Conservation (phyloP, 1,140 invertebrate genomes). For the Holcopasites calliopsidis region DNA sequence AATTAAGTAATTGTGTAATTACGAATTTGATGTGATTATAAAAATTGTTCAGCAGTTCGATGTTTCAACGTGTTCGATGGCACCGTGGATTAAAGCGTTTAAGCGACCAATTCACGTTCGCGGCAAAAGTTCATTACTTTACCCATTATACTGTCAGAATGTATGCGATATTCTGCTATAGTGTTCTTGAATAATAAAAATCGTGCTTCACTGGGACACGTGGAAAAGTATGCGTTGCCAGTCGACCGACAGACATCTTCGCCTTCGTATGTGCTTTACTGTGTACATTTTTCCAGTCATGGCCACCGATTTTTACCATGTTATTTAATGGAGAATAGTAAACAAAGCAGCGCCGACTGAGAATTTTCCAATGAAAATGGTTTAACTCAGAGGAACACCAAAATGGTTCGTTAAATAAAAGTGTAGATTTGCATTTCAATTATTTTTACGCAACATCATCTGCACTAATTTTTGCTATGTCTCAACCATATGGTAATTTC, state of each 20-base stretch:
- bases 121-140: conserved; percentile 11
- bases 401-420: neutral
- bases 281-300: neutral
- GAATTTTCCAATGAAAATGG: neutral
- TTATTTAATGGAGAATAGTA: neutral
- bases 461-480: too few relatives aligned
- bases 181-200: conserved; percentile 66
- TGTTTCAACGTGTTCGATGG: neutral
- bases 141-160: neutral
- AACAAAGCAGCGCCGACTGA: neutral
- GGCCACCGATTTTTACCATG: neutral
- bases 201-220: conserved; percentile 58
- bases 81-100: too few relatives aligned
- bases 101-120: neutral
- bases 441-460: too few relatives aligned
- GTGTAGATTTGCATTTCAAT: neutral
- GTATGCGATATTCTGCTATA: conserved; percentile 48
- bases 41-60: too few relatives aligned
- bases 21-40: too few relatives aligned
- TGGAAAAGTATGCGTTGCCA: conserved; percentile 64
- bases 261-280: conserved; percentile 40
- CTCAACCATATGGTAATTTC: too few relatives aligned
- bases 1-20: too few relatives aligned
- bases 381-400: neutral
- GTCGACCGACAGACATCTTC: conserved; percentile 56